Percentiles rank a stretch among this genome's conserved stretches.
phyloP scores from a whole-genome alignment of 1,140 invertebrate species.

The Dysdera silvatica region DNA sequence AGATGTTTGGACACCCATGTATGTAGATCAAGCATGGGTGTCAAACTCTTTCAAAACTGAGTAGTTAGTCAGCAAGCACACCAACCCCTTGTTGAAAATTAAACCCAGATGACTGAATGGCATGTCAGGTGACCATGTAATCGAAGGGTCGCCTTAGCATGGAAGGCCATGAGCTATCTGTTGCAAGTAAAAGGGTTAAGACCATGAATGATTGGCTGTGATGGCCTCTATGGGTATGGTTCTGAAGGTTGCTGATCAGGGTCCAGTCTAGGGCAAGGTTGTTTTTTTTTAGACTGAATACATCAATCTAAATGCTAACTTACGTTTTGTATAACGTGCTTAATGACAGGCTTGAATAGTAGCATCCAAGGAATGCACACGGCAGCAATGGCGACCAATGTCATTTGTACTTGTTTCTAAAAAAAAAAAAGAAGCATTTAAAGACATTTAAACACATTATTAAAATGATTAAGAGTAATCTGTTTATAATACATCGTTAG shows the following conservation, averaged over 20 bases:
- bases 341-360: constrained; percentile 70
- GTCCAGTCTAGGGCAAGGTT: too few species aligned
- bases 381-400: constrained; percentile 64
- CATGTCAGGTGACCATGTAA: too few species aligned
- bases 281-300: neutral
- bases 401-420: constrained; percentile 60
- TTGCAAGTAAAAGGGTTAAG: neutral
- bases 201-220: neutral
- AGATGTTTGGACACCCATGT: too few species aligned
- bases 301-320: neutral
- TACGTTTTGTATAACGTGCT: constrained; percentile 10
- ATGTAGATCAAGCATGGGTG: too few species aligned
- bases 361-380: constrained; percentile 87
- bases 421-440: neutral
- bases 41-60: too few species aligned
- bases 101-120: too few species aligned
- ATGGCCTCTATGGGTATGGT: too few species aligned
- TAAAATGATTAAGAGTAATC: neutral
- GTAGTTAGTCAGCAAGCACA: too few species aligned
- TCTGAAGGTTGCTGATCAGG: too few species aligned
- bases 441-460: constrained; percentile 37
- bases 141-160: neutral
- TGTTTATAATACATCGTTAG: too few species aligned
- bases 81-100: too few species aligned
- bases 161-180: neutral